A percentile compares a stretch with the other conserved stretches of the same genome.
phyloP scores from a whole-genome alignment of 2,113 vertebrate genomes.

The Phalacrocorax pelagicus region DNA sequence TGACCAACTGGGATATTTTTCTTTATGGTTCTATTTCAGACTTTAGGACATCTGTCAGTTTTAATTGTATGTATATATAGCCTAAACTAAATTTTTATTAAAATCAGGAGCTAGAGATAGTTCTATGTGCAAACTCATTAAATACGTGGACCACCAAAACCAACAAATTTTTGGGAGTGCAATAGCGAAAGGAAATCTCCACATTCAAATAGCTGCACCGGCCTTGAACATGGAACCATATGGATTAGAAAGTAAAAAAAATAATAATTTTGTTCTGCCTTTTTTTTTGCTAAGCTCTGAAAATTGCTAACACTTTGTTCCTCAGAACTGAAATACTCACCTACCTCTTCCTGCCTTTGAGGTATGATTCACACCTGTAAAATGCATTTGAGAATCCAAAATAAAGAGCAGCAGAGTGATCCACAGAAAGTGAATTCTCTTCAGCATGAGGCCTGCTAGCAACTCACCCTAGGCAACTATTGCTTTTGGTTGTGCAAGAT shows the following conservation, averaged over 20 bases:
- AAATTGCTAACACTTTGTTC: neutral
- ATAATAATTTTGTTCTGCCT: neutral
- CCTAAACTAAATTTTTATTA: neutral
- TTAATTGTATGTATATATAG: neutral
- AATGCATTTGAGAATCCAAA: neutral
- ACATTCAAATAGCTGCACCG: neutral
- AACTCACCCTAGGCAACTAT: neutral
- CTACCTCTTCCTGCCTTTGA: neutral
- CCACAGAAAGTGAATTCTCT: neutral
- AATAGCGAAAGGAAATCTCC: neutral
- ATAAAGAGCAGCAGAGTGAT: neutral
- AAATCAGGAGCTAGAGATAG: neutral
- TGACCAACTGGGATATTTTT: neutral
- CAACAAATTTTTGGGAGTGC: neutral
- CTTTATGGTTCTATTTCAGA: neutral
- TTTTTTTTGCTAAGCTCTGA: neutral
- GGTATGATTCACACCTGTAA: neutral
- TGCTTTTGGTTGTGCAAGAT: neutral
- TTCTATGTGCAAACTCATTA: neutral
- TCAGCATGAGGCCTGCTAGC: neutral
- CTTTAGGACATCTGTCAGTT: neutral
- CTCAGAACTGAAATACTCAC: neutral
- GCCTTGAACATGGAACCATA: neutral
- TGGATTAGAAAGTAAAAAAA: neutral
- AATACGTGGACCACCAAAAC: neutral